Conservation (phyloP, 2,888 invertebrate species). For the Drosophila pegasa region DNA sequence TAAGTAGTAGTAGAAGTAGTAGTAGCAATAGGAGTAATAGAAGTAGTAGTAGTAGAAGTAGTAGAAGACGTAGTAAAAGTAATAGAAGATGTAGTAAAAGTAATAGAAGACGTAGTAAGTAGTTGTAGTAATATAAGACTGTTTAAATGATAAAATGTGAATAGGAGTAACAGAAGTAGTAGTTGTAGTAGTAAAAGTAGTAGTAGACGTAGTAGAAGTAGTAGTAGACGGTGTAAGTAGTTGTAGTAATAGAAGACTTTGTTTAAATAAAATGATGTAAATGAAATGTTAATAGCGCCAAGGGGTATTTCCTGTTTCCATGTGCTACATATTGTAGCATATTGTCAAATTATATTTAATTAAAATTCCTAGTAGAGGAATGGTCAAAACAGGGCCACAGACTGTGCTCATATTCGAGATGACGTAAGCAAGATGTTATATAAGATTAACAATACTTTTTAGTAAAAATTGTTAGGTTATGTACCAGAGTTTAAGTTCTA, state of each 20-base stretch:
- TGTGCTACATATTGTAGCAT: constrained; percentile 26
- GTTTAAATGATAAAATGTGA: too few relatives aligned
- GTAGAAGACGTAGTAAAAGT: background rate
- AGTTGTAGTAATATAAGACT: background rate
- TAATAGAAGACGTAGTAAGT: background rate
- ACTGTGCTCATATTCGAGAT: too few relatives aligned
- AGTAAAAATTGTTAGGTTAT: too few relatives aligned
- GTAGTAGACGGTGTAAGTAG: background rate
- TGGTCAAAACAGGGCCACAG: constrained; percentile 4
- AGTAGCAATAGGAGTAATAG: background rate
- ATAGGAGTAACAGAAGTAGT: background rate
- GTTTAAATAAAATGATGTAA: too few relatives aligned
- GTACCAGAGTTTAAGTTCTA: too few relatives aligned
- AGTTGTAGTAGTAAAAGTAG: background rate
- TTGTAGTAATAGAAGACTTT: background rate
- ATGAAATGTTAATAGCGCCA: too few relatives aligned
- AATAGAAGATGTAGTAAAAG: background rate
- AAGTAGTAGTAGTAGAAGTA: too few relatives aligned
- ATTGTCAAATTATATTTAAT: constrained; percentile 52
- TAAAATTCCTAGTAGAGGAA: constrained; percentile 13
- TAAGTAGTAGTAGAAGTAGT: background rate
- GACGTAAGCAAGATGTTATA: background rate
- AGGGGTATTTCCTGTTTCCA: background rate
- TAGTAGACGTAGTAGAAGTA: background rate
- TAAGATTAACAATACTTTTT: too few relatives aligned